phyloP scores from a whole-genome alignment of 2,888 invertebrate genomes.

The Lepidocyrtinus sp. region DNA sequence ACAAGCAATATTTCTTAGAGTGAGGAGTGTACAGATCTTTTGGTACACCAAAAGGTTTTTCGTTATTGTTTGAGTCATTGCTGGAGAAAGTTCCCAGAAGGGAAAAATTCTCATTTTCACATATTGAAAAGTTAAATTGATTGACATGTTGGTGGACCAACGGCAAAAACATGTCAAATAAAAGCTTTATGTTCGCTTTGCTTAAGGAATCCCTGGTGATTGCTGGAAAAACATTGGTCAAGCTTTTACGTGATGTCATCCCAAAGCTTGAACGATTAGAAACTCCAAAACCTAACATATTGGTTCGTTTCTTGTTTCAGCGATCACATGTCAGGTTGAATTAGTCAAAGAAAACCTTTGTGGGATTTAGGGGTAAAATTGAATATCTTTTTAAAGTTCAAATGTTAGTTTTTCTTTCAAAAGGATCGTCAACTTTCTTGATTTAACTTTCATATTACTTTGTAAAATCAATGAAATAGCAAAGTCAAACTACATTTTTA shows the following conservation, averaged over 20 bases:
- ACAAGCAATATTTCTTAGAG: no score
- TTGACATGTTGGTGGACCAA: slow-evolving; percentile 41
- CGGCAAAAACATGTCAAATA: background rate
- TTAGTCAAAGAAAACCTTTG: slow-evolving; percentile 38
- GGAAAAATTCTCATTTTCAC: slow-evolving; percentile 51
- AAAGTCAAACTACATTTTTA: no score
- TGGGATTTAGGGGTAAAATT: slow-evolving; percentile 29
- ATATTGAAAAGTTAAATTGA: slow-evolving; percentile 41
- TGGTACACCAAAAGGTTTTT: no score
- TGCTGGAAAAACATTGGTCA: slow-evolving; percentile 27
- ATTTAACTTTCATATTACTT: no score
- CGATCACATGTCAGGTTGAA: slow-evolving; percentile 25
- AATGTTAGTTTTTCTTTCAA: background rate
- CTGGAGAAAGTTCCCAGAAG: no score
- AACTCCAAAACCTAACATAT: background rate
- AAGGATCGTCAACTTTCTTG: no score
- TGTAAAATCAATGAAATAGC: no score
- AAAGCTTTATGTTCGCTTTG: slow-evolving; percentile 28
- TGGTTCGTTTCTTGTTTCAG: background rate
- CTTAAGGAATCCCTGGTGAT: slow-evolving; percentile 28
- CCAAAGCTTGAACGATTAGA: slow-evolving; percentile 12
- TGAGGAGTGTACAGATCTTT: no score
- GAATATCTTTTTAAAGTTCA: slow-evolving; percentile 12
- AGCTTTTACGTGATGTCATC: slow-evolving; percentile 6
- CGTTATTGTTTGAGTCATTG: no score